phyloP scores from a whole-genome alignment of 2,888 invertebrate genomes.

The Willowsia nigromaculata region DNA sequence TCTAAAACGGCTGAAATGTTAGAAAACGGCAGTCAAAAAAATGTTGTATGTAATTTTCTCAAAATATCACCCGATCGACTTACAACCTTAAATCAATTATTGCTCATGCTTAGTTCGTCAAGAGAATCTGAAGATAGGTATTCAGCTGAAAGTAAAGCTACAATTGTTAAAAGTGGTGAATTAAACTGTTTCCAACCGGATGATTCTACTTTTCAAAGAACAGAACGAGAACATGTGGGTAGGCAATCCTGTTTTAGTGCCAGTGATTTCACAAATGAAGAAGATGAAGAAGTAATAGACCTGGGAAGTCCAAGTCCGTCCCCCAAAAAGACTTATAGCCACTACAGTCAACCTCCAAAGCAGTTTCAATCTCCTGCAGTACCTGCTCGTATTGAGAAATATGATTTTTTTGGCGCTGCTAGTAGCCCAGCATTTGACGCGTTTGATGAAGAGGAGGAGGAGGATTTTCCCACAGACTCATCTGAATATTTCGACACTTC shows the following conservation, averaged over 20 bases:
- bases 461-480: constrained; percentile 13
- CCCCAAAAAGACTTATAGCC: constrained; percentile 1
- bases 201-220: not conserved
- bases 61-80: constrained; percentile 69
- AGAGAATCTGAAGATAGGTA: not conserved
- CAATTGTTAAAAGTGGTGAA: not conserved
- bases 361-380: not conserved
- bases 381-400: constrained; percentile 20
- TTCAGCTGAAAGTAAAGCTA: not conserved
- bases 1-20: constrained; percentile 70
- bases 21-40: constrained; percentile 49
- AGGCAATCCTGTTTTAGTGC: not conserved
- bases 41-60: constrained; percentile 58
- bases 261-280: not conserved
- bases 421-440: constrained; percentile 32
- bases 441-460: constrained; percentile 55
- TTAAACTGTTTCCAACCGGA: not conserved
- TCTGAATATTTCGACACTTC: constrained; percentile 14
- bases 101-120: constrained; percentile 66
- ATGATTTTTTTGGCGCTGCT: constrained; percentile 64
- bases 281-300: constrained; percentile 36
- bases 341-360: not conserved
- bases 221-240: not conserved
- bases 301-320: constrained; percentile 56
- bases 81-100: constrained; percentile 69